Percentiles rank a stretch among this genome's conserved stretches.
Conservation (phyloP, 2,888 invertebrate genomes). For the Parthenolecanium corni region DNA sequence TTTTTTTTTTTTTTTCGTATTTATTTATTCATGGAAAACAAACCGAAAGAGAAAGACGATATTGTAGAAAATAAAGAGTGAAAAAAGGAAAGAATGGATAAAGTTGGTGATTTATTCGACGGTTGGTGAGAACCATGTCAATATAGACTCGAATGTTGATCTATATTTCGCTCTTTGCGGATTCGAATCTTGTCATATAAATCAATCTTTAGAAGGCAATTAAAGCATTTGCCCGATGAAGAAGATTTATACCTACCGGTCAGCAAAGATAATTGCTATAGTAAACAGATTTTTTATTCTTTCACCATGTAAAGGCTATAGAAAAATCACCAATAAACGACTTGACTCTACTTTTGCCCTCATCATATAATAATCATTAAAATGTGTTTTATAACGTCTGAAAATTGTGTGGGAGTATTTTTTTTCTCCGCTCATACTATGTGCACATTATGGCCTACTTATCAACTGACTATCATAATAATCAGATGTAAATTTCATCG, state of each 20-base stretch:
- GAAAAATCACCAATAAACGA: slow-evolving; percentile 27
- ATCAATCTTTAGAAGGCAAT: slow-evolving; percentile 26
- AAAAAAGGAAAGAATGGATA: neutral
- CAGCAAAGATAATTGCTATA: neutral
- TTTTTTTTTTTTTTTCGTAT: too few relatives aligned
- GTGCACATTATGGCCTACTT: too few relatives aligned
- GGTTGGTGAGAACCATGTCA: slow-evolving; percentile 27
- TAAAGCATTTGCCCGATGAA: slow-evolving; percentile 28
- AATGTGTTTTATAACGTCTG: neutral
- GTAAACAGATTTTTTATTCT: too few relatives aligned
- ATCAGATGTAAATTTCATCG: too few relatives aligned
- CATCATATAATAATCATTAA: slow-evolving; percentile 7
- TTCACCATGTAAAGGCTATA: slow-evolving; percentile 14
- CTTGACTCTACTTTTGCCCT: slow-evolving; percentile 15
- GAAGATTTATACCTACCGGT: slow-evolving; percentile 27
- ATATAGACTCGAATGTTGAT: slow-evolving; percentile 26
- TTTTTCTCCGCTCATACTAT: neutral
- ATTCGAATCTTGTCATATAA: slow-evolving; percentile 26
- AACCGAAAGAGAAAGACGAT: too few relatives aligned
- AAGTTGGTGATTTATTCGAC: slow-evolving; percentile 23
- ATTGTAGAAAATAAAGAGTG: too few relatives aligned
- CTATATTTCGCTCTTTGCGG: slow-evolving; percentile 26
- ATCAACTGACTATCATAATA: too few relatives aligned
- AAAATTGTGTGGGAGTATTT: slow-evolving; percentile 13
- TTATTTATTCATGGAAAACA: too few relatives aligned